Base-by-base conservation (phyloP, 2,888 invertebrate genomes). In the Drosophila percnosoma region DNA sequence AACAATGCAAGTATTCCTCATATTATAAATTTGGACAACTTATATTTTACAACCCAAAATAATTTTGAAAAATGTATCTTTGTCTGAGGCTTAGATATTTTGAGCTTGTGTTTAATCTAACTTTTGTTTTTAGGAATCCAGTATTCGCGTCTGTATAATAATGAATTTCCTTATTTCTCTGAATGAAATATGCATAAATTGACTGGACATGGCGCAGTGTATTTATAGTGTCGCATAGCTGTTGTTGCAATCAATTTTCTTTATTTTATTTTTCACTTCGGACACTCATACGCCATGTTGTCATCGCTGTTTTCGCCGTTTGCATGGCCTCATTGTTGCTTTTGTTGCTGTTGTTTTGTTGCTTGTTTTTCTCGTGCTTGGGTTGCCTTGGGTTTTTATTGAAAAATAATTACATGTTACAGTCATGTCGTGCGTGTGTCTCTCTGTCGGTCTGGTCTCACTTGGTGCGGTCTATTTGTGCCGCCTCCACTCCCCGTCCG, bases 381-480 rank as follows among this genome's bases (percentile, higher is more conserved):
- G 62, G 63, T 65, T 79, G 79, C 73, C 88, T 83, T 88, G 82
- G 87, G 87, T 88, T 88, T 82, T 88, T 86, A 86, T 86, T 86
- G 86, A 88, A 86, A 86, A 86, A 86, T 86, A 86, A 86, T 86
- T 88, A 86, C 82, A 88, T 86, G 86, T 86, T 88, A 88, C 89
- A 88, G 89, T 88, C 85, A 87, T 85, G 85, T 87, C 88, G 77
- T 85, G 84, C 88, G 81, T 85, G 82, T 75, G 68, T 74, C 69
- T 62, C 67, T 61, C 75, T 68, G 76, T 76, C 78, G 73, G 73
- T 65, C 68, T 71, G 79, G 57, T 68, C 74, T 54, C 82, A 82
- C 75, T 83, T 75, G 88, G 88, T 78, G 80, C 78, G 80, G 85
- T 84, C 81, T 85, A 84, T 84, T 80, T 85, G 81, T 86, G 81